Conservation (phyloP, 1,140 invertebrate species). For the Drosophila littoralis region DNA sequence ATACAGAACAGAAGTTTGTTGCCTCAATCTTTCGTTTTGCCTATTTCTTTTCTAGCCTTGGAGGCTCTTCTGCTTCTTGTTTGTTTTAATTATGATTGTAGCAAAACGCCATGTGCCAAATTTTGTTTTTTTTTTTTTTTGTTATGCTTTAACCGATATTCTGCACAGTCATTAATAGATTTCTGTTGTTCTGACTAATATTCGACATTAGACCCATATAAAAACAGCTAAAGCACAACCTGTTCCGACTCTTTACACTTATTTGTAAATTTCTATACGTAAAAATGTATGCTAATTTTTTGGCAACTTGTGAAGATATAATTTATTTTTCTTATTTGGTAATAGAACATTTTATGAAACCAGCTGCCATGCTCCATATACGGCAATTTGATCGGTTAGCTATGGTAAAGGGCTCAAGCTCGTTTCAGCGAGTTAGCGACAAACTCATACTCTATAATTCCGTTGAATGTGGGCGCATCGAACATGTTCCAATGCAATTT, state of each 20-base stretch:
- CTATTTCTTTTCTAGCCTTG: too few species aligned
- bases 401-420: neutral
- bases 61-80: neutral
- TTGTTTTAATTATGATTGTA: conserved; percentile 7
- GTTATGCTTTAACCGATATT: neutral
- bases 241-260: neutral
- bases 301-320: conserved; percentile 6
- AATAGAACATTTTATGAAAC: conserved; percentile 1
- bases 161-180: neutral
- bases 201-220: neutral
- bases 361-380: conserved; percentile 1
- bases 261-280: neutral
- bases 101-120: neutral
- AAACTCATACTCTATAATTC: conserved; percentile 53
- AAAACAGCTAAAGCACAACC: neutral
- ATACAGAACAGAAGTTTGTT: too few species aligned
- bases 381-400: neutral
- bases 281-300: conserved; percentile 6
- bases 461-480: conserved; percentile 65
- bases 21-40: too few species aligned
- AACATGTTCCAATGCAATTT: conserved; percentile 74
- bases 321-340: conserved; percentile 1
- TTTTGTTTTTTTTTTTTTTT: neutral
- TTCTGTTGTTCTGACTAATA: neutral
- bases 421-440: conserved; percentile 85